phyloP scores from a whole-genome alignment of 2,113 vertebrate species.

The Lagenorhynchus albirostris region DNA sequence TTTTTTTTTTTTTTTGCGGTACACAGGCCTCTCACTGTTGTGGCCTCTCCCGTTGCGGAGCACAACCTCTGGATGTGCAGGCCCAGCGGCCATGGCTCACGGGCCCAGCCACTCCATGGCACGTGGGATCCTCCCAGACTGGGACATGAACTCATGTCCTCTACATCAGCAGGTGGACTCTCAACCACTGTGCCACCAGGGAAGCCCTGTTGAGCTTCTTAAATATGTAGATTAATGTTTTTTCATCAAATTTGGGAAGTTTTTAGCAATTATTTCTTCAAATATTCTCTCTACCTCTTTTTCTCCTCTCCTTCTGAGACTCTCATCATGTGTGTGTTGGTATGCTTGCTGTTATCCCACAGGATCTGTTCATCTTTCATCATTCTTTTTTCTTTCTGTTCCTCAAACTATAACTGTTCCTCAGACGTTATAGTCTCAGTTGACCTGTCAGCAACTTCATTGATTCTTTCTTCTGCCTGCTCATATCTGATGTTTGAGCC shows the following conservation, averaged over 20 bases:
- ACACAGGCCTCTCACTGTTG: too few relatives aligned
- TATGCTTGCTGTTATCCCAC: neutral
- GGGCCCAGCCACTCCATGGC: too few relatives aligned
- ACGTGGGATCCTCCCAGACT: too few relatives aligned
- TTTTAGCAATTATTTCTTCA: neutral
- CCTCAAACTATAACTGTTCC: neutral
- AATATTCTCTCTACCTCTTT: neutral
- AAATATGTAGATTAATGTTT: neutral
- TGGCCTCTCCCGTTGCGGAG: too few relatives aligned
- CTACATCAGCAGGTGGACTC: too few relatives aligned
- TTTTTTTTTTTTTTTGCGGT: too few relatives aligned
- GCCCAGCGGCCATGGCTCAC: too few relatives aligned
- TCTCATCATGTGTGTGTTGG: neutral
- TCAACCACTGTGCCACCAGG: too few relatives aligned
- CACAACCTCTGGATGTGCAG: too few relatives aligned
- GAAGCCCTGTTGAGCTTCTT: neutral
- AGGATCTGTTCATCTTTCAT: neutral
- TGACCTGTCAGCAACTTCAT: neutral
- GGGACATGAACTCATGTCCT: too few relatives aligned
- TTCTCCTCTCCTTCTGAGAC: neutral
- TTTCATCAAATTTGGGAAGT: neutral
- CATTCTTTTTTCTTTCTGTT: neutral
- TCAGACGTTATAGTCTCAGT: neutral
- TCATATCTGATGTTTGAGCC: neutral
- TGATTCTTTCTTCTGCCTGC: neutral